phyloP scores from a whole-genome alignment of 2,888 invertebrate genomes.

The Plagiodera versicolora region DNA sequence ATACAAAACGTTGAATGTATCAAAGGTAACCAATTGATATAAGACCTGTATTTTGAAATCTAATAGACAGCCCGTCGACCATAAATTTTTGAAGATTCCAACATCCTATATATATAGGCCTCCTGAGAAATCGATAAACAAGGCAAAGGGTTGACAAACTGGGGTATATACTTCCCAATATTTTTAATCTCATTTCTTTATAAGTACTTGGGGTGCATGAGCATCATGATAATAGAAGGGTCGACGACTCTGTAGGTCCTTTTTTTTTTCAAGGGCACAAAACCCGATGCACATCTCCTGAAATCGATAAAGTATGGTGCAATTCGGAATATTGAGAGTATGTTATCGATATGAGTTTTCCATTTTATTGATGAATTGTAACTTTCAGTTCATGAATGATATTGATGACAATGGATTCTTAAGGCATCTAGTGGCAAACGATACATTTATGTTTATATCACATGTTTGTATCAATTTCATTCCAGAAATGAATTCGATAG shows the following conservation, averaged over 20 bases:
- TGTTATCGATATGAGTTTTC: too few species aligned
- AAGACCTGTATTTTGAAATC: too few species aligned
- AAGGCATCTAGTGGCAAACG: too few species aligned
- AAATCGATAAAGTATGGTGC: neutral
- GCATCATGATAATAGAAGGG: constrained; percentile 21
- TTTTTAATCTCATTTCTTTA: constrained; percentile 25
- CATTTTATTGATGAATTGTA: too few species aligned
- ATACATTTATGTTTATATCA: too few species aligned
- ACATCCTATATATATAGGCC: constrained; percentile 22
- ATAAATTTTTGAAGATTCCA: neutral
- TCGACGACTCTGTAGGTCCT: constrained; percentile 15
- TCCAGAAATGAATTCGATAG: too few species aligned
- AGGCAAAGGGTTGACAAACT: constrained; percentile 30
- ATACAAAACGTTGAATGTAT: too few species aligned
- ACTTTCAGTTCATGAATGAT: too few species aligned
- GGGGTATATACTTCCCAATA: constrained; percentile 24
- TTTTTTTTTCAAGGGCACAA: neutral
- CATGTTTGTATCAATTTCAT: too few species aligned
- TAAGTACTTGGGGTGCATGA: constrained; percentile 19
- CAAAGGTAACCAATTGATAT: too few species aligned
- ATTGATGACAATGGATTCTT: too few species aligned
- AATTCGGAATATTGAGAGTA: neutral
- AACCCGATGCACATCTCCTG: neutral
- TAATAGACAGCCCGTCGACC: too few species aligned
- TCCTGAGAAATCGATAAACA: constrained; percentile 24